These are phyloP conservation scores for Heliconius erato DNA, from an alignment of 2,888 invertebrate genomes.

Conservation along the genomic window DNA sequence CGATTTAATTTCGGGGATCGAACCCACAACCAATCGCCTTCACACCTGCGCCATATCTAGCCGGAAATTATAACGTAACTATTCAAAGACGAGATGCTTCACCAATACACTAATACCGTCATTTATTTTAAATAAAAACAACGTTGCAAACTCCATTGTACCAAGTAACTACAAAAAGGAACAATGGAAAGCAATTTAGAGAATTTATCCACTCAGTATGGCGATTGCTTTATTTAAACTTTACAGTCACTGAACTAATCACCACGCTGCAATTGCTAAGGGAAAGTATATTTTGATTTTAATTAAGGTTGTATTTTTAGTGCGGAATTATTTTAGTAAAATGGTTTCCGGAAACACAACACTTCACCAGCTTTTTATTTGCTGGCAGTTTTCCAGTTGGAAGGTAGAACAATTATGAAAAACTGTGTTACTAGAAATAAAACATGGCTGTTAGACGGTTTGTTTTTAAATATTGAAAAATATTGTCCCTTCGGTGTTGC, in stretches of 20 bases:
- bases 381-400: conserved; percentile 43
- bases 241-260: conserved; percentile 22
- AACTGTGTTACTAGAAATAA: conserved; percentile 36
- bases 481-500: not conserved
- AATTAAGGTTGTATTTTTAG: conserved; percentile 37
- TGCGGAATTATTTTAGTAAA: conserved; percentile 43
- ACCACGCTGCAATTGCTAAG: conserved; percentile 12
- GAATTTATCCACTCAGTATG: conserved; percentile 20
- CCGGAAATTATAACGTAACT: too few relatives aligned
- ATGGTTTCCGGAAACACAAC: conserved; percentile 37
- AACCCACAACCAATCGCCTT: too few relatives aligned
- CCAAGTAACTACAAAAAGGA: conserved; percentile 7
- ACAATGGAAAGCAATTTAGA: conserved; percentile 14
- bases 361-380: conserved; percentile 40
- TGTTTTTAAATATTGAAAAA: conserved; percentile 26
- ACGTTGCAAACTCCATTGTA: conserved; percentile 28
- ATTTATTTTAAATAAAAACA: conserved; percentile 25
- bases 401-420: conserved; percentile 37
- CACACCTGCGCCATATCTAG: too few relatives aligned
- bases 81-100: not conserved
- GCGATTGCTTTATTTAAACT: conserved; percentile 24
- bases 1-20: too few relatives aligned
- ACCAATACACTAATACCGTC: not conserved
- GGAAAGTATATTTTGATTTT: conserved; percentile 36
- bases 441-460: conserved; percentile 29